Evolutionary conservation across 1,140 invertebrate species (phyloP).

Genomic region (Caenorhabditis latens): DNA sequence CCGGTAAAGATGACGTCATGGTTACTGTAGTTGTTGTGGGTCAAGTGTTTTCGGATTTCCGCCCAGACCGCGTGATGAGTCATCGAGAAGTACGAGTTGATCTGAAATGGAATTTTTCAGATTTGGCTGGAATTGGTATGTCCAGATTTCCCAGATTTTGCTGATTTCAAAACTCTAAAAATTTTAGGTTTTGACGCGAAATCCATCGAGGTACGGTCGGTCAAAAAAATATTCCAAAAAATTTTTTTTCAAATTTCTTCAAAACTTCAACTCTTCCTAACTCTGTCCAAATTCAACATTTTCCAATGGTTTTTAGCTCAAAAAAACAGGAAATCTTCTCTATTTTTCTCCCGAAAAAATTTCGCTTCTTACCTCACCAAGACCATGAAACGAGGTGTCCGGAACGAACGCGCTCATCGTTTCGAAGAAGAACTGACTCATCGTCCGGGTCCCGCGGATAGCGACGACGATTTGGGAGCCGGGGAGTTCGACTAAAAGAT

Average conservation of each 20-base stretch:
- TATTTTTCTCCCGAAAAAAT: too few relatives aligned
- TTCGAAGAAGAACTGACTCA: conserved; percentile 33
- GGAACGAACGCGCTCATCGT: conserved; percentile 23
- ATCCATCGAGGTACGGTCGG: too few relatives aligned
- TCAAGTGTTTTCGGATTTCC: not conserved
- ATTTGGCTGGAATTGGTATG: not conserved
- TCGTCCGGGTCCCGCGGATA: conserved; percentile 21
- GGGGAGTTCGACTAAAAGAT: conserved; percentile 13
- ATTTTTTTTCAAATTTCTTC: too few relatives aligned
- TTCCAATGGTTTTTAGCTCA: too few relatives aligned
- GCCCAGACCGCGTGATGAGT: not conserved
- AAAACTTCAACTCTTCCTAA: too few relatives aligned
- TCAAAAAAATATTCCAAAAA: too few relatives aligned
- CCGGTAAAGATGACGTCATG: conserved; percentile 45
- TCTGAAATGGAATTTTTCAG: not conserved
- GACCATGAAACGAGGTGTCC: conserved; percentile 25
- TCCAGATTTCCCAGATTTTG: not conserved
- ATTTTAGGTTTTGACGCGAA: too few relatives aligned
- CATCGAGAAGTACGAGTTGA: conserved; percentile 11
- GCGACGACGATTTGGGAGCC: not conserved
- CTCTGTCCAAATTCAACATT: too few relatives aligned
- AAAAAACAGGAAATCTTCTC: too few relatives aligned
- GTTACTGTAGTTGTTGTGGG: conserved; percentile 17
- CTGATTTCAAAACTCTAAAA: not conserved
- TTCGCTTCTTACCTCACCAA: not conserved